These are phyloP conservation scores for Malthinus seriepunctatus DNA, from an alignment of 2,888 invertebrate genomes.

Conservation along the genomic window DNA sequence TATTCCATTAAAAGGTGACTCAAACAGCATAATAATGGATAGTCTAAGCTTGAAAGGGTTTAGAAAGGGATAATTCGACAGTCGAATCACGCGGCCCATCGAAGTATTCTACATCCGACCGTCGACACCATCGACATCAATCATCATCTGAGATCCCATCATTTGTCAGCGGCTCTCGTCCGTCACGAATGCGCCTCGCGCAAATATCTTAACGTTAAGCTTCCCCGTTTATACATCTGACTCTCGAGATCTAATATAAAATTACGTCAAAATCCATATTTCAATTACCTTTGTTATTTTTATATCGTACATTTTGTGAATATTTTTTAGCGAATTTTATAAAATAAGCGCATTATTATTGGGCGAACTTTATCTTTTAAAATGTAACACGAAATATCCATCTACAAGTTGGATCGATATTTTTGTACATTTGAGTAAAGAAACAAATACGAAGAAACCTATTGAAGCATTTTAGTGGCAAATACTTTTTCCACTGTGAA, in stretches of 20 bases:
- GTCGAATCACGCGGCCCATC: slow-evolving; percentile 41
- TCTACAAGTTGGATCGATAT: slow-evolving; percentile 19
- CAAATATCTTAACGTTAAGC: slow-evolving; percentile 39
- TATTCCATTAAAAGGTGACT: slow-evolving; percentile 22
- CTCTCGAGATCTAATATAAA: slow-evolving; percentile 16
- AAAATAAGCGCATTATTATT: slow-evolving; percentile 14
- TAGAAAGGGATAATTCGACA: slow-evolving; percentile 30
- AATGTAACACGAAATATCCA: slow-evolving; percentile 18
- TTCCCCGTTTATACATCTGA: slow-evolving; percentile 25
- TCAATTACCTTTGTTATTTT: background rate
- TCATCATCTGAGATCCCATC: slow-evolving; percentile 41
- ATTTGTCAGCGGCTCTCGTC: slow-evolving; percentile 42
- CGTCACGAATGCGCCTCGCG: slow-evolving; percentile 36
- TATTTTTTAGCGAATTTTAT: slow-evolving; percentile 1
- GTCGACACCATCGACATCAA: slow-evolving; percentile 40
- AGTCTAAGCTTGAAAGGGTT: slow-evolving; percentile 17
- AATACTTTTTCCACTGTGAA: slow-evolving; percentile 17
- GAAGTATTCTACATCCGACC: slow-evolving; percentile 41
- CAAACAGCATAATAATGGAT: slow-evolving; percentile 16
- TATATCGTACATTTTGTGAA: background rate
- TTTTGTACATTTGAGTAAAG: slow-evolving; percentile 17
- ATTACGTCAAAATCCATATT: slow-evolving; percentile 6
- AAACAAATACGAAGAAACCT: slow-evolving; percentile 22
- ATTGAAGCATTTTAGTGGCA: slow-evolving; percentile 19
- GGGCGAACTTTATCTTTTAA: slow-evolving; percentile 8